Conservation (phyloP, 2,113 vertebrate species). For the Galemys pyrenaicus region DNA sequence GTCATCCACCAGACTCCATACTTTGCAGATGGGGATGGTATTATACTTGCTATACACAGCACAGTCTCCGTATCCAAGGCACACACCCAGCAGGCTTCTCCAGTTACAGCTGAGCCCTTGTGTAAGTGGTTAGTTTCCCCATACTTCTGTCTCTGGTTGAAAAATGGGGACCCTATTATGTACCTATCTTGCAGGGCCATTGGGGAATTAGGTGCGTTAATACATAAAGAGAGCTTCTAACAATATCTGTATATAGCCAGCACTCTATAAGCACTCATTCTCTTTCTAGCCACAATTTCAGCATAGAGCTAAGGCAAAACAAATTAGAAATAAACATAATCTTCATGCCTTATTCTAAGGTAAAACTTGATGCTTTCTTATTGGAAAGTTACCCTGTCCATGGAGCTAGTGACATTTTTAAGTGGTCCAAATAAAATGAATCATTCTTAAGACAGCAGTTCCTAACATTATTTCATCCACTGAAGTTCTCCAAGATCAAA, state of each 20-base stretch:
- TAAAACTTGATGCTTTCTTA: not conserved
- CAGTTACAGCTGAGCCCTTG: not conserved
- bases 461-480: not conserved
- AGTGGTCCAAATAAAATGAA: not conserved
- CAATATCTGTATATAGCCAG: not conserved
- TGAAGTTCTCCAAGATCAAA: not conserved
- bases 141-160: not conserved
- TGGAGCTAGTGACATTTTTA: not conserved
- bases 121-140: not conserved
- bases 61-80: not conserved
- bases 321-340: not conserved
- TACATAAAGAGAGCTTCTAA: not conserved
- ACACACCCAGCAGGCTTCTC: rapidly evolving
- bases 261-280: not conserved
- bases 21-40: not conserved
- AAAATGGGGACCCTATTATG: not conserved
- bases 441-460: not conserved
- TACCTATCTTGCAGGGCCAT: not conserved
- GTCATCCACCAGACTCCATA: not conserved
- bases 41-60: not conserved
- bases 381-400: not conserved
- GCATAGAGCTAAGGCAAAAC: not conserved
- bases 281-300: not conserved
- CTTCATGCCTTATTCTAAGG: not conserved
- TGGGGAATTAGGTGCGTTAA: not conserved